Evolutionary conservation across 2,797 vertebrate species (phyloP).

Genomic region (Holocentrus rufus): DNA sequence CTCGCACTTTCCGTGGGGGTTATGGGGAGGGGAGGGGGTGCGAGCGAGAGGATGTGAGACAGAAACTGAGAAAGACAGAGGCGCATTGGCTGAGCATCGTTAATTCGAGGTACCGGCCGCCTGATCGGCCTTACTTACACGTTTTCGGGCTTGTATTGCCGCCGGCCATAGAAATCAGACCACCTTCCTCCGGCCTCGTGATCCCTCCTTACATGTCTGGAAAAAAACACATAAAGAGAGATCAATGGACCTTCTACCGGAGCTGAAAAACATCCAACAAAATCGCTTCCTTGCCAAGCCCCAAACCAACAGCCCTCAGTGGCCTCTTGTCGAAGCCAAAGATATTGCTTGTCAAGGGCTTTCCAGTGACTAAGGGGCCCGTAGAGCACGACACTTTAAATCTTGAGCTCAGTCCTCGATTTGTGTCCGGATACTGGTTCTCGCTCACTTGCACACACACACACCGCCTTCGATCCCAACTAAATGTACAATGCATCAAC

Average conservation of each 20-base stretch:
- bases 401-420: conserved; percentile 10
- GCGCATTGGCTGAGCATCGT: conserved; percentile 38
- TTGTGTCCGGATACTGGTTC: neutral
- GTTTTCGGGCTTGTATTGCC: conserved; percentile 44
- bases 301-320: conserved; percentile 14
- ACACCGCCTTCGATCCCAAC: neutral
- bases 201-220: conserved; percentile 43
- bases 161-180: conserved; percentile 43
- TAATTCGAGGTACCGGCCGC: conserved; percentile 52
- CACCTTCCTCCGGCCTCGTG: conserved; percentile 28
- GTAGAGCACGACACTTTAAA: conserved; percentile 1
- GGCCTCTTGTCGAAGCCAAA: conserved; percentile 31
- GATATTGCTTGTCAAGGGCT: conserved; percentile 22
- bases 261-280: conserved; percentile 41
- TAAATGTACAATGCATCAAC: neutral
- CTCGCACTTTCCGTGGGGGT: conserved; percentile 7
- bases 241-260: conserved; percentile 45
- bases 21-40: neutral
- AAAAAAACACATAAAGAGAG: conserved; percentile 35
- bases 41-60: neutral
- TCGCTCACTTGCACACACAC: neutral
- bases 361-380: conserved; percentile 14
- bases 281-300: conserved; percentile 18
- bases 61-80: neutral
- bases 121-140: conserved; percentile 56